phyloP scores from a whole-genome alignment of 2,797 vertebrate genomes.

The Xyrichtys novacula region DNA sequence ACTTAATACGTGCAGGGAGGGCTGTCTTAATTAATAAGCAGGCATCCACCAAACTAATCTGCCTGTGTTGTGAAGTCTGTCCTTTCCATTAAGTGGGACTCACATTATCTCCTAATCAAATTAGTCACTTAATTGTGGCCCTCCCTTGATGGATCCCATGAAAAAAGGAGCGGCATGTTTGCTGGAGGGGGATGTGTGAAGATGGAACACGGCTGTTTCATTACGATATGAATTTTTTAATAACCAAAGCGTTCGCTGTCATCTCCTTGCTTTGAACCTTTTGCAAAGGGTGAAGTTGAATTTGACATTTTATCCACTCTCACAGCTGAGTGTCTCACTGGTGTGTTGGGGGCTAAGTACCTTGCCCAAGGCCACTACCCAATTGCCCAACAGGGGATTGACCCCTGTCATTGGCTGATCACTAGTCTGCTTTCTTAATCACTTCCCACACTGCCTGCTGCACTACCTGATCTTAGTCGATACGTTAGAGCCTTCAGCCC shows the following conservation, averaged over 20 bases:
- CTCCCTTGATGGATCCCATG: slow-evolving; percentile 79
- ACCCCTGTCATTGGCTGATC: slow-evolving; percentile 74
- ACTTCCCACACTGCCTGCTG: slow-evolving; percentile 49
- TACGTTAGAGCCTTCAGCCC: slow-evolving; percentile 53
- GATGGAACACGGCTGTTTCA: slow-evolving; percentile 75
- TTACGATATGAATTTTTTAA: slow-evolving; percentile 81
- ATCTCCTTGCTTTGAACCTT: slow-evolving; percentile 74
- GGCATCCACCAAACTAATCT: slow-evolving; percentile 83
- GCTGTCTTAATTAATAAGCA: slow-evolving; percentile 85
- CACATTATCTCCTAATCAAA: slow-evolving; percentile 86
- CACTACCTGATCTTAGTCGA: slow-evolving; percentile 60
- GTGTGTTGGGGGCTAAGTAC: slow-evolving; percentile 62
- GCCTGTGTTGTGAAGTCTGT: slow-evolving; percentile 84
- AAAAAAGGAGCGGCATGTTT: slow-evolving; percentile 64
- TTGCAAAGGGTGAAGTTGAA: slow-evolving; percentile 67
- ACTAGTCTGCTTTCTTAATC: slow-evolving; percentile 73
- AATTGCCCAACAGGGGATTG: slow-evolving; percentile 72
- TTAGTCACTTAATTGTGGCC: slow-evolving; percentile 85
- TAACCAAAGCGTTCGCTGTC: slow-evolving; percentile 73
- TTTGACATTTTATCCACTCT: slow-evolving; percentile 71
- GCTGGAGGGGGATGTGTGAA: slow-evolving; percentile 65
- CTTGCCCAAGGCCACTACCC: slow-evolving; percentile 61
- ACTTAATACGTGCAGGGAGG: slow-evolving; percentile 71
- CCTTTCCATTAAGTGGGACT: slow-evolving; percentile 85
- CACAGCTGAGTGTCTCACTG: slow-evolving; percentile 54